Percentiles rank a stretch among this genome's conserved stretches.
Conservation (phyloP, 2,797 vertebrate species). For the Melanotaenia nigrans region DNA sequence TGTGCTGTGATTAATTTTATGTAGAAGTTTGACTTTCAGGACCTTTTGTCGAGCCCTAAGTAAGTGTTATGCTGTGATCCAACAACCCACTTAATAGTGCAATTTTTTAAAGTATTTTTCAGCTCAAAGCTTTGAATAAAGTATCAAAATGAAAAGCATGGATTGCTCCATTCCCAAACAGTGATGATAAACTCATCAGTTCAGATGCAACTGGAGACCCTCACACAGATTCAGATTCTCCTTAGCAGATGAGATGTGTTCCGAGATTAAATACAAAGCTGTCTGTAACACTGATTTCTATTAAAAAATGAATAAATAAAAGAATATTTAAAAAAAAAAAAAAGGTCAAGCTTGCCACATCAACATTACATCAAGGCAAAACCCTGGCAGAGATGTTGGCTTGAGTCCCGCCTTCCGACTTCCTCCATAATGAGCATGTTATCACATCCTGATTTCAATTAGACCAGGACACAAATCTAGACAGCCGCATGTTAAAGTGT, state of each 20-base stretch:
- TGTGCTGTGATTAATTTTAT: background rate
- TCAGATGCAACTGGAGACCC: conserved; percentile 56
- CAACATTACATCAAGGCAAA: conserved; percentile 60
- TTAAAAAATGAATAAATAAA: background rate
- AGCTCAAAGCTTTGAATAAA: conserved; percentile 66
- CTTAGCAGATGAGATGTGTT: conserved; percentile 4
- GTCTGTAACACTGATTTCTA: conserved; percentile 52
- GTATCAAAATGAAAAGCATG: conserved; percentile 63
- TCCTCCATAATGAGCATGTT: conserved; percentile 71
- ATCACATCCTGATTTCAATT: conserved; percentile 81
- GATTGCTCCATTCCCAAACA: conserved; percentile 41
- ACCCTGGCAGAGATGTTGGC: conserved; percentile 47
- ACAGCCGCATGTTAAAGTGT: conserved; percentile 69
- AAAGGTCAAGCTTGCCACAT: conserved; percentile 68
- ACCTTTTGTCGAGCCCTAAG: background rate
- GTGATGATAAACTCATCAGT: conserved; percentile 70
- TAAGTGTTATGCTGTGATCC: background rate
- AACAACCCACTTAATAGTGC: conserved; percentile 46
- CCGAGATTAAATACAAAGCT: conserved; percentile 36
- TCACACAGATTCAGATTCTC: conserved; percentile 24
- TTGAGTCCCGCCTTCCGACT: conserved; percentile 49
- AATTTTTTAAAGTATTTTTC: conserved; percentile 43
- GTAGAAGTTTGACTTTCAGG: conserved; percentile 1
- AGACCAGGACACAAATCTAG: conserved; percentile 72
- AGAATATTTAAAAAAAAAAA: conserved; percentile 18